These are phyloP conservation scores for Sinhomidia bicolor DNA, from an alignment of 2,888 invertebrate genomes.

Conservation along the genomic window DNA sequence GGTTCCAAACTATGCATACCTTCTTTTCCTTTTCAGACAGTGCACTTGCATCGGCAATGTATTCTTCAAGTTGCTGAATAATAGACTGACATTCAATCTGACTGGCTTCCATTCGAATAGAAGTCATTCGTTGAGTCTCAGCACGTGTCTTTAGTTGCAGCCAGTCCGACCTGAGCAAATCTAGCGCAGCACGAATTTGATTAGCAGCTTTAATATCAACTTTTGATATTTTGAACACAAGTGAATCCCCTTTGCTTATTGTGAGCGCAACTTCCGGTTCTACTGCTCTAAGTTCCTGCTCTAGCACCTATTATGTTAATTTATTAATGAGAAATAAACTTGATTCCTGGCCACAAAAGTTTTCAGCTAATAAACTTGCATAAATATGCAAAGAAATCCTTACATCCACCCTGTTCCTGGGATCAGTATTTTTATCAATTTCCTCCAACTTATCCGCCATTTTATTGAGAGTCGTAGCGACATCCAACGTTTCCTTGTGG, in stretches of 20 bases:
- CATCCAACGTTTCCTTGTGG: constrained; percentile 83
- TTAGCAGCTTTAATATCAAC: constrained; percentile 75
- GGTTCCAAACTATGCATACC: constrained; percentile 10
- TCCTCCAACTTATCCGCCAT: constrained; percentile 85
- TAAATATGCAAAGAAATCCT: constrained; percentile 50
- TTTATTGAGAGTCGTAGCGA: constrained; percentile 85
- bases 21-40: constrained; percentile 68
- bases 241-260: constrained; percentile 89
- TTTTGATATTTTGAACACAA: constrained; percentile 84
- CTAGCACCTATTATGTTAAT: constrained; percentile 85
- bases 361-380: no score
- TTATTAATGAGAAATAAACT: no score
- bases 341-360: no score
- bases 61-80: constrained; percentile 83
- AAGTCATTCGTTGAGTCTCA: constrained; percentile 82
- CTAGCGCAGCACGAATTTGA: constrained; percentile 80
- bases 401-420: constrained; percentile 86
- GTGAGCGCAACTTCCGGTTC: constrained; percentile 90
- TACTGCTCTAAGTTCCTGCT: constrained; percentile 85
- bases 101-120: constrained; percentile 83
- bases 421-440: constrained; percentile 85
- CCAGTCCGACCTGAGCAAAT: constrained; percentile 86
- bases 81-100: constrained; percentile 83
- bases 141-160: constrained; percentile 86
- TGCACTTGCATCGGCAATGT: constrained; percentile 80